Evolutionary conservation across 2,888 invertebrate species (phyloP), one percentile per base, ranked within the genome.

Genomic region (Rhaphigaster nebulosa): DNA sequence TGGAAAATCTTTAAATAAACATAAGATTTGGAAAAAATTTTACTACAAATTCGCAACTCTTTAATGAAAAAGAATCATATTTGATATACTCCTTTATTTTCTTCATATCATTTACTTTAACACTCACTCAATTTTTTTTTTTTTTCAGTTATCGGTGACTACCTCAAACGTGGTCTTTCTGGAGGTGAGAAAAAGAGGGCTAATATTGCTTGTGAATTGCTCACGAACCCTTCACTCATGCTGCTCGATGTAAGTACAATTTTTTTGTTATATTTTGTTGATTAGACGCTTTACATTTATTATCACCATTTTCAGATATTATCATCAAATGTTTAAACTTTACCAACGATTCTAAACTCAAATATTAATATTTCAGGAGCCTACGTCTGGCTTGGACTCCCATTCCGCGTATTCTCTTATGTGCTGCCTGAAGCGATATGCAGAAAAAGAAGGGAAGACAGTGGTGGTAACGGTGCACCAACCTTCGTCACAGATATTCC

Each of bases 181-280:
- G 97, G 97, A 0, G 97, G 97, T 41, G 97, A 97, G 93, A 97
- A 97, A 94, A 97, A 97, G 93, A 94, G 97, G 93, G 96, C 97
- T 76, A 97, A 96, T 93, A 97, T 97, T 93, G 97, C 97, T 90
- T 97, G 97, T 93, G 97, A 97, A 94, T 94, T 97, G 92, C 94
- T 97, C 91, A 97, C 97, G 34, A 97, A 97, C 94, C 97, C 97
- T 60, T 95, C 96, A 90, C 94, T 97, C 76, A 96, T 97, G 95
- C 94, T 97, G 56, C 94, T 97, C 89, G 97, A 97, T 94, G 97
- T 97, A 94, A 96, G 96, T 95, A 92, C 4, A 20, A 18, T 76
- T 76, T 76, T 38, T 76, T 18, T 3, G 5, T 70, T 34, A 18
- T 70, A 4, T 52, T 34, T 88, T 60, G 38, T 56, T 54, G 18